Percentiles rank a stretch among this genome's conserved stretches.
Conservation (phyloP, 2,113 vertebrate genomes). For the Salminus brasiliensis region DNA sequence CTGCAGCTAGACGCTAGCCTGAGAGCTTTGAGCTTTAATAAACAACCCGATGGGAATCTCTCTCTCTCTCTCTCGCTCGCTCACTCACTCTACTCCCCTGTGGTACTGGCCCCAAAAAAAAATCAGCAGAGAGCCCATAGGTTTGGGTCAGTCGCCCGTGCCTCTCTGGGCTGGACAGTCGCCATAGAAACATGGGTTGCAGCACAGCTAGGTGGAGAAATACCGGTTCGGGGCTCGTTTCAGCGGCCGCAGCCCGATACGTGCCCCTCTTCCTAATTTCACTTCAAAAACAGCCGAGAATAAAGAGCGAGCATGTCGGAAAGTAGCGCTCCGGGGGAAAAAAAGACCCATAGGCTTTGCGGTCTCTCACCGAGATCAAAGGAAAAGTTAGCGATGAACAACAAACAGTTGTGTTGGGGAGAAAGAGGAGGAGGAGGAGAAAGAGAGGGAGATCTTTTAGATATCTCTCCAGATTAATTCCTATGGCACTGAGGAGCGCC, state of each 20-base stretch:
- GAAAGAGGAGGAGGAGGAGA: conserved; percentile 7
- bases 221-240: neutral
- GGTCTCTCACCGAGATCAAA: conserved; percentile 49
- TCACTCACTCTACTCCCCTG: neutral
- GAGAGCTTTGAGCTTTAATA: conserved; percentile 28
- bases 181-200: neutral
- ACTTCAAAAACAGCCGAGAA: neutral
- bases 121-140: no score
- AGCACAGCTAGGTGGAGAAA: neutral
- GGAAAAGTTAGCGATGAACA: conserved; percentile 24
- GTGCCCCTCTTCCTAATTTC: neutral
- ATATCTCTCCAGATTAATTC: conserved; percentile 50
- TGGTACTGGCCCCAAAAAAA: no score
- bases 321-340: no score
- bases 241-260: neutral
- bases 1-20: conserved; percentile 50
- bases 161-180: no score
- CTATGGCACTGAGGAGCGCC: conserved; percentile 33
- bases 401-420: conserved; percentile 43
- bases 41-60: conserved; percentile 48
- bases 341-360: conserved; percentile 39
- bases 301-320: neutral
- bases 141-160: no score
- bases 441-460: conserved; percentile 28
- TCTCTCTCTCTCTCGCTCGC: neutral